Evolutionary conservation across 2,113 vertebrate genomes (phyloP), one percentile per base, ranked within the genome.

Genomic region (Hiodon tergisus): DNA sequence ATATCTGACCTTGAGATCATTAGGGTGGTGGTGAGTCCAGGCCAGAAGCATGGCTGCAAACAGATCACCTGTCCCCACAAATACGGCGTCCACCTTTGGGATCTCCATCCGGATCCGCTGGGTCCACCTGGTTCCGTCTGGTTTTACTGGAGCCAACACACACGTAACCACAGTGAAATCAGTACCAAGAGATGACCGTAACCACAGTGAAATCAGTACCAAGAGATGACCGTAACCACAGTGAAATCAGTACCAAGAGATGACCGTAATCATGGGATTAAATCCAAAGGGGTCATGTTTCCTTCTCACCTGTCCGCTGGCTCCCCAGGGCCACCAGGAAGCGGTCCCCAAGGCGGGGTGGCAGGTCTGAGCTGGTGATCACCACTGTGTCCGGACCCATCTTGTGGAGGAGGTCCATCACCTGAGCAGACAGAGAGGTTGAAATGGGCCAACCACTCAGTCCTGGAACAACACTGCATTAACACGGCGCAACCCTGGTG

Each of bases 11-110:
- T 98, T 98, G 67, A 98, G 89, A 76, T 98, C 95, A 72, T 94
- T 93, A 1, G 97, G 97, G 81, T 98, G 94, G 81, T 94, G 95
- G 84, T 97, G 97, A 0, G 96, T 98, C 97, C 97, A 99, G 0
- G 97, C 96, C 74, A 98, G 86, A 57, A 98, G 93, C 97, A 99
- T 98, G 69, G 97, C 96, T n/a, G 97, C 96, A 8, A 99, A 99
- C 72, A 99, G 86, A 70, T 98, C 97, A 73, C 97, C 97, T 0
- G 97, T 99, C 79, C 97, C 97, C 76, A 99, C 96, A 16, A 99
- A 99, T 77, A 95, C 96, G 0, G 95, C 97, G 7, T 98, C 95
- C 83, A 98, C 96, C 81, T 93, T 97, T 14, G 86, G 94, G 77
- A 95, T 93, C 75, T 99, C 97, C 89, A 99, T 78, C 80, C 95